phyloP scores from a whole-genome alignment of 1,140 invertebrate genomes.

The Chionoecetes opilio region DNA sequence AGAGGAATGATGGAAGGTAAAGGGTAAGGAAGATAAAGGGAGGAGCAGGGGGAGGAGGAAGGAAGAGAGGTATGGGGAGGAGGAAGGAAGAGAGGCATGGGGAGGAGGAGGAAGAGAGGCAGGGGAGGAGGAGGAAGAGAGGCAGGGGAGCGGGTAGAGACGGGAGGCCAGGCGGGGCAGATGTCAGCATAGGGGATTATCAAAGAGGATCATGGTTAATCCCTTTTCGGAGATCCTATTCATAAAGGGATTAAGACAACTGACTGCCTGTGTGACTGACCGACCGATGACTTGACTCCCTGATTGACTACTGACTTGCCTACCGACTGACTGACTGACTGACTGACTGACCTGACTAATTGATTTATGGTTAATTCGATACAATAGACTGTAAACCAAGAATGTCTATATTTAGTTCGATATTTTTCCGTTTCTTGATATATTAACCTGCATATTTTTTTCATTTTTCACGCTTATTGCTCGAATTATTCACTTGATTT shows the following conservation, averaged over 20 bases:
- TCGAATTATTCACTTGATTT: neutral
- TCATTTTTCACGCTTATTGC: too few species aligned
- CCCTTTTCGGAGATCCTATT: neutral
- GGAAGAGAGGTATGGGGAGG: neutral
- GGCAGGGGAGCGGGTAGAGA: neutral
- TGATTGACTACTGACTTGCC: neutral
- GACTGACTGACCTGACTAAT: neutral
- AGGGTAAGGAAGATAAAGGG: neutral
- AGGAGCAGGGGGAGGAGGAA: neutral
- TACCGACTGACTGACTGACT: neutral
- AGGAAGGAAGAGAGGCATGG: neutral
- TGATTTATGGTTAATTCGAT: neutral
- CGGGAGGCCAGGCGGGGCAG: neutral
- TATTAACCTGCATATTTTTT: too few species aligned
- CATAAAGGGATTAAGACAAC: neutral
- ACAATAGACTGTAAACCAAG: neutral
- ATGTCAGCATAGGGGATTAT: neutral
- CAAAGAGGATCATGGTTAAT: constrained; percentile 19
- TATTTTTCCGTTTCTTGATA: too few species aligned
- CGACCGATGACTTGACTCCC: neutral
- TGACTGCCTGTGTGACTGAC: neutral
- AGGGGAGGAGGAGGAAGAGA: neutral
- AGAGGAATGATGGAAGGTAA: neutral
- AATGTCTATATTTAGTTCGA: too few species aligned
- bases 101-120: too few species aligned